Base-by-base conservation (phyloP, 2,113 vertebrate genomes). In the Circaetus gallicus region DNA sequence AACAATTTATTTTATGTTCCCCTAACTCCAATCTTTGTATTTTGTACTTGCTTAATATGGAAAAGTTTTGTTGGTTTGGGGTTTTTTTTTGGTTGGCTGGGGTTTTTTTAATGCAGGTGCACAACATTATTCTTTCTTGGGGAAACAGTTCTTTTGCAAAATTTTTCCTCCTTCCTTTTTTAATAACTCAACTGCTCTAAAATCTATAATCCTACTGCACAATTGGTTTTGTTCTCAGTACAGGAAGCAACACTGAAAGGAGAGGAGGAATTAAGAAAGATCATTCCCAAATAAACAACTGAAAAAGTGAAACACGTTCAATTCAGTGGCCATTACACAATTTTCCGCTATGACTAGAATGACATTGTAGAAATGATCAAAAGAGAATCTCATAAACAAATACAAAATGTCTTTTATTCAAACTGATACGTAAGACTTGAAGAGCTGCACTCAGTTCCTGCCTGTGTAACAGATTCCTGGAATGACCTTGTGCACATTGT, bases 41-140 rank as follows among this genome's bases (percentile, higher is more conserved):
- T 94, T 95, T 12, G 7, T 95, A 79, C 61, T 92, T 90, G 34
- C 58, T 95, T 95, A 95, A 81, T 82, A 93, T 73, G 71, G 71
- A 72, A 50, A 87, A 94, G 78, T 79, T 94, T 88, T 94, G 40
- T 90, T 67, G 8, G 9, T 72, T 90, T 56, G 17, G 12, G 14
- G 0, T 0, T 6, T n/a, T 34, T 32, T 77, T 56, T 38, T n/a
- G 21, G 3, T 43, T 50, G 13, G 18, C 25, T 81, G 20, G 4
- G n/a, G 0, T 65, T 88, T 96, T 84, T 92, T 72, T 85, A 93
- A 93, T 93, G 56, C 76, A 96, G 92, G 59, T 96, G 85, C 65
- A 92, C 59, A 83, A 61, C 16, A 94, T 93, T 91, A 97, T 89
- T 95, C 56, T 38, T 92, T 56, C 81, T 92, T 92, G 90, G 69